Conservation (phyloP, 1,140 invertebrate genomes). For the Drosophila quadrilineata region DNA sequence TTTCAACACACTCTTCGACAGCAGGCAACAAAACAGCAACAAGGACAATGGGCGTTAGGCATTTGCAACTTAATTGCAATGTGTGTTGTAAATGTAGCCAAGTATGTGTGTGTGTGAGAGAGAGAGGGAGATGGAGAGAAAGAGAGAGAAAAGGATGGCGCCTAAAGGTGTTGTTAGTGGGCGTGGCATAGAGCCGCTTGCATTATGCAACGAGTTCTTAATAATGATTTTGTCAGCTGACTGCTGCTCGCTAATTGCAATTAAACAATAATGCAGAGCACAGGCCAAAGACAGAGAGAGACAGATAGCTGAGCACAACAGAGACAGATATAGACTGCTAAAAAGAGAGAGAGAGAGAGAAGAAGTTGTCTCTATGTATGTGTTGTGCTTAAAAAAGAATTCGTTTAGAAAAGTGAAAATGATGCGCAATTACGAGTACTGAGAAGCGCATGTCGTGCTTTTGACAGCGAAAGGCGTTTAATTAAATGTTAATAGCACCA, state of each 20-base stretch:
- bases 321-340: background rate
- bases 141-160: background rate
- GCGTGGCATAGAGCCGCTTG: constrained; percentile 51
- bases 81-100: constrained; percentile 26
- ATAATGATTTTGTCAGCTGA: constrained; percentile 44
- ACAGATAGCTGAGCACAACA: background rate
- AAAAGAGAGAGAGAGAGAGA: background rate
- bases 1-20: constrained; percentile 48
- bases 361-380: too few relatives aligned
- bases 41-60: constrained; percentile 52
- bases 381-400: constrained; percentile 51
- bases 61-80: constrained; percentile 73
- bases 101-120: background rate
- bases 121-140: background rate
- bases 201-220: constrained; percentile 64
- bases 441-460: constrained; percentile 50
- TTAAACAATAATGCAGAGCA: constrained; percentile 49
- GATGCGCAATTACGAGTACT: constrained; percentile 56
- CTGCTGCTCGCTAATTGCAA: constrained; percentile 56
- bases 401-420: constrained; percentile 66
- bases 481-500: constrained; percentile 71
- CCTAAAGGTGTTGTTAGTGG: constrained; percentile 3
- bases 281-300: background rate
- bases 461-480: constrained; percentile 71
- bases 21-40: constrained; percentile 49